Percentiles rank a stretch among this genome's conserved stretches.
These are phyloP conservation scores for Halocynthia aurantium DNA, from an alignment of 23 tunicate species.

Conservation along the genomic window DNA sequence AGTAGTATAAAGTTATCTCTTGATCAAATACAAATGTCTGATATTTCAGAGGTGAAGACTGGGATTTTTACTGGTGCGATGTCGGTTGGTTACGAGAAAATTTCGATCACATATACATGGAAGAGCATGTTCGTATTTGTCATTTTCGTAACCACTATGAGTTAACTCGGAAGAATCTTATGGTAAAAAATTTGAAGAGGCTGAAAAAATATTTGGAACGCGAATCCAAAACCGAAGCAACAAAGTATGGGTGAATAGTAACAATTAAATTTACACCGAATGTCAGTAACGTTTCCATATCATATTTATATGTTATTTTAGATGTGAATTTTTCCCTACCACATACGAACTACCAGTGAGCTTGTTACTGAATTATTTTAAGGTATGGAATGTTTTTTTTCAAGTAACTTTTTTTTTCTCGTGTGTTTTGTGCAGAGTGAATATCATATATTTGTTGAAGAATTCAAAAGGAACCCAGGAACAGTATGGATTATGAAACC, in stretches of 20 bases:
- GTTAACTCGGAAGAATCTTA: slow-evolving; percentile 71
- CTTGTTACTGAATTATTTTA: not conserved
- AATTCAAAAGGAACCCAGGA: slow-evolving; percentile 89
- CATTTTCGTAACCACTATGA: slow-evolving; percentile 93
- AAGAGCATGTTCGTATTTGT: slow-evolving; percentile 85
- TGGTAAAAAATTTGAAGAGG: slow-evolving; percentile 92
- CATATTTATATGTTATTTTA: not conserved
- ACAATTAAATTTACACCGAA: too few relatives aligned
- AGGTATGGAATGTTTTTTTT: not conserved
- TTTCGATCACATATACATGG: slow-evolving; percentile 92
- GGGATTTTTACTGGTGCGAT: slow-evolving; percentile 98
- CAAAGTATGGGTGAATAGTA: not conserved
- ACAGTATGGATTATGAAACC: slow-evolving; percentile 99
- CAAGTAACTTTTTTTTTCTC: not conserved
- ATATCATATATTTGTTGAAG: slow-evolving; percentile 96
- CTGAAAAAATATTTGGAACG: slow-evolving; percentile 82
- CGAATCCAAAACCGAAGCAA: slow-evolving; percentile 79
- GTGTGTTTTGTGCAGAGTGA: slow-evolving; percentile 37
- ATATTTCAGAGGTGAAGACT: slow-evolving; percentile 48
- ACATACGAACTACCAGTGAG: slow-evolving; percentile 86
- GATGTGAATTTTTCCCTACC: slow-evolving; percentile 91
- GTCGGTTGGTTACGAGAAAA: slow-evolving; percentile 89
- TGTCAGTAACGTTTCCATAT: too few relatives aligned
- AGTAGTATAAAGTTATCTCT: not conserved
- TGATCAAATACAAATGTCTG: too few relatives aligned